Base-by-base conservation (phyloP, 1,140 invertebrate genomes). In the Limonius californicus region DNA sequence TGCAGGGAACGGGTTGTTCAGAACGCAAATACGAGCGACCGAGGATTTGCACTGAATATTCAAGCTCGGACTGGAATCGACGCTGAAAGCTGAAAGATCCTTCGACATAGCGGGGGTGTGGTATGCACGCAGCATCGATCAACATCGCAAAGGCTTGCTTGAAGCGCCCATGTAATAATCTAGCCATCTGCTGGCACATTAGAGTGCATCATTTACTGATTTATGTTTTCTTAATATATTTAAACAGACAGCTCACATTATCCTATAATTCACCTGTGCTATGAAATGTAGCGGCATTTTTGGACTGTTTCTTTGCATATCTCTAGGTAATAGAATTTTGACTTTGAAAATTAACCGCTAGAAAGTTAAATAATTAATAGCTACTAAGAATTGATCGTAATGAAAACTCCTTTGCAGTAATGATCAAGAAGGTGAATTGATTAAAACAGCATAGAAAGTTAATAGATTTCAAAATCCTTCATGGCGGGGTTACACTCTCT, bases 191-290 rank as follows among this genome's bases (percentile, higher is more conserved):
- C 42, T 45, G 42, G 23, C 23, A 9, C 42, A 45, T 45, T 45
- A 45, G 16, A 45, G n/a, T 45, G 42, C 12, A 45, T 45, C 42
- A 45, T 45, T 45, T 6, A 45, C 42, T 45, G 42, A 45, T 45
- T 45, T 45, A 45, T 45, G 16, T 45, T 45, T 45, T 45, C 42
- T 45, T 45, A 45, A 45, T 45, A 45, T 45, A 45, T 45, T 45
- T 45, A 45, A 45, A 45, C 3, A 6, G 42, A 45, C 12, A 12
- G 16, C 32, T 45, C 42, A 12, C 42, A n/a, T 15, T 45, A 45
- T 45, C 14, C 42, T 45, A 18, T 45, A 27, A 27, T 9, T 27
- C 23, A 27, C 23, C 23, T 27, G 23, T 9, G n/a, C n/a, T n/a
- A n/a, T n/a, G n/a, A n/a, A n/a, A n/a, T n/a, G n/a, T n/a, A n/a